These are phyloP conservation scores for Sphaerophoria taeniata DNA, from an alignment of 2,888 invertebrate genomes.

Conservation along the genomic window DNA sequence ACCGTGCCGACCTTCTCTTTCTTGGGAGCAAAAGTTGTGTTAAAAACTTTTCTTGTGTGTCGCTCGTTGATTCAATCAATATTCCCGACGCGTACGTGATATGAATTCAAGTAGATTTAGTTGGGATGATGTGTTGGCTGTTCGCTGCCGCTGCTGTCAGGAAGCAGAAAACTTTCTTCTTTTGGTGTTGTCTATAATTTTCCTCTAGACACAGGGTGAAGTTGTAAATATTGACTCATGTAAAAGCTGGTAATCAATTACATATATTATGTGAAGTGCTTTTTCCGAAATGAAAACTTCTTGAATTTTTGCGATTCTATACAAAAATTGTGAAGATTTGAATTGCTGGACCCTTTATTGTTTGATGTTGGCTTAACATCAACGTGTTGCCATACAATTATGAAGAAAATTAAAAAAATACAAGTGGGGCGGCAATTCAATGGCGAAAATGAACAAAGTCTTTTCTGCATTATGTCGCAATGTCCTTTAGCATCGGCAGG, in stretches of 20 bases:
- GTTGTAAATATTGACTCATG: conserved; percentile 8
- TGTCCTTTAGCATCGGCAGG: no score
- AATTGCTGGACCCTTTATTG: no score
- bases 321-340: no score
- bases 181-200: neutral
- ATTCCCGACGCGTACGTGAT: conserved; percentile 65
- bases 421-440: no score
- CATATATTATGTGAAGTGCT: neutral
- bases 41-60: conserved; percentile 63
- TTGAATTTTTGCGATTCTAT: no score
- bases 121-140: conserved; percentile 26
- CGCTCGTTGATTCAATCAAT: conserved; percentile 72
- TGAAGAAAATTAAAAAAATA: no score
- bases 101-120: conserved; percentile 36
- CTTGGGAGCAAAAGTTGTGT: conserved; percentile 49
- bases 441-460: no score
- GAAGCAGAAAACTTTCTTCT: conserved; percentile 59
- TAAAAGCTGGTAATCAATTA: conserved; percentile 9
- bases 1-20: neutral
- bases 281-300: no score
- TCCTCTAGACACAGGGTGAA: conserved; percentile 16
- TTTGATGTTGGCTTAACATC: no score
- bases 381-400: no score
- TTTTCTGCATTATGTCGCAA: no score
- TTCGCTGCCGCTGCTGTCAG: conserved; percentile 21